These are phyloP conservation scores for Haemorhous mexicanus DNA, from an alignment of 2,113 vertebrate genomes.

Conservation along the genomic window DNA sequence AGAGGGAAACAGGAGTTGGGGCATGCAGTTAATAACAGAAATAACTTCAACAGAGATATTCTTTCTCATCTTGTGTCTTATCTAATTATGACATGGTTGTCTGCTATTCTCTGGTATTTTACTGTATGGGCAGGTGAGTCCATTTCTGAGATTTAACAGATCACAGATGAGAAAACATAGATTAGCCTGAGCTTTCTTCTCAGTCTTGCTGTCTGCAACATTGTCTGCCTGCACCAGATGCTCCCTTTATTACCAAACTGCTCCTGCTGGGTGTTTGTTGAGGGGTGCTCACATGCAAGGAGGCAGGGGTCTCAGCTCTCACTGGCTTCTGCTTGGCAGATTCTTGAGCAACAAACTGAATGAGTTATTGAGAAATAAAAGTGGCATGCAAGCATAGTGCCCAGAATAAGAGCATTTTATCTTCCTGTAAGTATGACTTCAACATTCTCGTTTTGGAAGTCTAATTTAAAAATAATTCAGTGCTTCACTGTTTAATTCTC, in stretches of 20 bases:
- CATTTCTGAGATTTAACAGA: neutral
- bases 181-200: neutral
- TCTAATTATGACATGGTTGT: neutral
- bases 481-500: slow-evolving; percentile 50
- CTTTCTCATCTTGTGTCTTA: neutral
- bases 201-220: neutral
- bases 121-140: neutral
- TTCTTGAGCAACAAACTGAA: neutral
- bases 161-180: neutral
- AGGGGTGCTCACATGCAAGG: neutral
- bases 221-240: neutral
- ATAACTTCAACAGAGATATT: neutral
- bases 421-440: slow-evolving; percentile 8
- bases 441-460: neutral
- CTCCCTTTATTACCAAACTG: neutral
- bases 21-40: neutral
- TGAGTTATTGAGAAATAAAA: neutral
- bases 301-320: neutral
- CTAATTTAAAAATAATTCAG: slow-evolving; percentile 53
- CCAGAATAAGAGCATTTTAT: neutral
- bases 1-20: neutral
- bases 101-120: neutral
- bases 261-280: neutral
- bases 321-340: neutral
- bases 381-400: neutral